Percentiles rank a stretch among this genome's conserved stretches.
Conservation (phyloP, 2,113 vertebrate genomes). For the Ibidorhyncha struthersii region DNA sequence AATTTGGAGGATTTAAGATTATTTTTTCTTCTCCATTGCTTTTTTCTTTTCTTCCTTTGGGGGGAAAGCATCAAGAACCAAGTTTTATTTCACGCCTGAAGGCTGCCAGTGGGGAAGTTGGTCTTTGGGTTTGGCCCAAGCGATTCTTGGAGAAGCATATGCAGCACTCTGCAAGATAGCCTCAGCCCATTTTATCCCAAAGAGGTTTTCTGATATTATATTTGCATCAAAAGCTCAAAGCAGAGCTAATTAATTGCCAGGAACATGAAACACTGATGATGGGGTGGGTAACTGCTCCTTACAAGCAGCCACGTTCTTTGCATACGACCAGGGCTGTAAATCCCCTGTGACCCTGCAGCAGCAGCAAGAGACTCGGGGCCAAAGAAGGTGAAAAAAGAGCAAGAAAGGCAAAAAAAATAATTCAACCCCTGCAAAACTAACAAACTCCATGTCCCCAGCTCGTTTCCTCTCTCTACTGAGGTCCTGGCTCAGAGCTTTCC, state of each 20-base stretch:
- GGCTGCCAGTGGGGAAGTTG: background rate
- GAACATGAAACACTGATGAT: background rate
- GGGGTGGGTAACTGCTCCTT: background rate
- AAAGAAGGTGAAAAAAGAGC: background rate
- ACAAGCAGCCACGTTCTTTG: background rate
- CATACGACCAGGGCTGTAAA: accelerated
- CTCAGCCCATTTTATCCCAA: background rate
- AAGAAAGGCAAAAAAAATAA: background rate
- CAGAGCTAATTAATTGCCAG: background rate
- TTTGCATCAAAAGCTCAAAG: background rate
- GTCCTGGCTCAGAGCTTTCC: background rate
- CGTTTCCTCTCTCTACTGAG: background rate
- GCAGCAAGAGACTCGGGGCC: background rate
- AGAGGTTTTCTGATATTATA: background rate
- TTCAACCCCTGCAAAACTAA: background rate
- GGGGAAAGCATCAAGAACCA: background rate
- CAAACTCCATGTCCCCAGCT: accelerated
- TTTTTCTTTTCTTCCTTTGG: background rate
- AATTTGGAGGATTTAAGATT: background rate
- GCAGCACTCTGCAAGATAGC: background rate
- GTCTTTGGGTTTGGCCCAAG: background rate
- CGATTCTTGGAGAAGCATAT: background rate
- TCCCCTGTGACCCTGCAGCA: background rate
- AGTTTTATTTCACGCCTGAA: background rate
- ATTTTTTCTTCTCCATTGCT: background rate